Conservation (phyloP, 2,113 vertebrate species). For the Dromiciops gliroides region DNA sequence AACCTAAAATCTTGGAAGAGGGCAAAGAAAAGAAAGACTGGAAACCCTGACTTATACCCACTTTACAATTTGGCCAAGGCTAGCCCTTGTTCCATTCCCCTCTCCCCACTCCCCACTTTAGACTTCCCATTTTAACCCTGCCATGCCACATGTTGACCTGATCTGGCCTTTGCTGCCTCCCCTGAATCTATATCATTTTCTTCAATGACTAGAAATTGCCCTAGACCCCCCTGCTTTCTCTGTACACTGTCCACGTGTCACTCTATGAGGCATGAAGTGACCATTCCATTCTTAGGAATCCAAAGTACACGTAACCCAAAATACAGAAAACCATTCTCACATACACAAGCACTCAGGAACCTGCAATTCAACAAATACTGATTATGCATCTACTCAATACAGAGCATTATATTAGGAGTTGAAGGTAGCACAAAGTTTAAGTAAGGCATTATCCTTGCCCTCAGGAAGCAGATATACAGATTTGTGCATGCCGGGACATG, state of each 20-base stretch:
- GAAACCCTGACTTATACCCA: background rate
- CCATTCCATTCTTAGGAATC: background rate
- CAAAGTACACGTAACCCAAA: background rate
- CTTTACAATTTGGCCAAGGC: background rate
- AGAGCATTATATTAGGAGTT: background rate
- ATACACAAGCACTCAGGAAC: background rate
- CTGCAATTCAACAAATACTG: background rate
- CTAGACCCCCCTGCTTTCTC: too few relatives aligned
- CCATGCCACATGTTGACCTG: background rate
- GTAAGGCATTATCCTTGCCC: conserved; percentile 15
- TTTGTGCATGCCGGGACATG: background rate
- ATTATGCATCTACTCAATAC: background rate
- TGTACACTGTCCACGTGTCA: background rate
- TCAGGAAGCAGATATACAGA: background rate
- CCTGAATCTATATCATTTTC: background rate
- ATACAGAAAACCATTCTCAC: background rate
- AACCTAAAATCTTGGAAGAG: background rate
- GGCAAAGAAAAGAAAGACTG: background rate
- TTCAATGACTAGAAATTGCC: background rate
- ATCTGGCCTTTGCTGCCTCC: background rate
- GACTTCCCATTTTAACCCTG: background rate
- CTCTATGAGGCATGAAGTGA: background rate
- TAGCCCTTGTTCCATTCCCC: background rate
- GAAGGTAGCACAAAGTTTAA: background rate
- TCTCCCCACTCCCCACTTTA: background rate